phyloP scores from a whole-genome alignment of 1,140 invertebrate genomes.

The Nasonia vitripennis region DNA sequence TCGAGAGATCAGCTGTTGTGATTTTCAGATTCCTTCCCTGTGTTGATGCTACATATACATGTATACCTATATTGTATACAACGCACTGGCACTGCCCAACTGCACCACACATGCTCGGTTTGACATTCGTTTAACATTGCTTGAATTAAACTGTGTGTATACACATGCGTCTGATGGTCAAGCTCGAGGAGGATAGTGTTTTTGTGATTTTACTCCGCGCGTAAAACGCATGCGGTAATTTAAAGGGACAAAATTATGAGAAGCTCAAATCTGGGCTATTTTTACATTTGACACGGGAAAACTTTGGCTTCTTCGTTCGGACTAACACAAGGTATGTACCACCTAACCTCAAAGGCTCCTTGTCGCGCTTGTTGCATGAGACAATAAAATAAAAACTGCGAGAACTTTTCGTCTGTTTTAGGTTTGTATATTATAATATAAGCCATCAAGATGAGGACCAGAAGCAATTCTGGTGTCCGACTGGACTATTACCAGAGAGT shows the following conservation, averaged over 20 bases:
- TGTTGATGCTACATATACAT: too few species aligned
- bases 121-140: slow-evolving; percentile 54
- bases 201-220: background rate
- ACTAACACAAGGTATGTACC: slow-evolving; percentile 18
- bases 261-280: background rate
- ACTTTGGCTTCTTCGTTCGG: background rate
- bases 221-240: background rate
- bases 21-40: too few species aligned
- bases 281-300: slow-evolving; percentile 9
- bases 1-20: background rate
- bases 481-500: slow-evolving; percentile 96
- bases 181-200: background rate
- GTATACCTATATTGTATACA: too few species aligned
- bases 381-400: too few species aligned
- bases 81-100: too few species aligned
- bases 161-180: background rate
- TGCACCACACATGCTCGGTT: background rate
- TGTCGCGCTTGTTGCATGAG: too few species aligned
- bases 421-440: background rate
- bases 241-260: slow-evolving; percentile 1
- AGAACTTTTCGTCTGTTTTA: background rate
- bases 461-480: slow-evolving; percentile 95
- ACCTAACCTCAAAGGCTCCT: slow-evolving; percentile 26
- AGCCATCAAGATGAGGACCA: slow-evolving; percentile 85
- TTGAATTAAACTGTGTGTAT: slow-evolving; percentile 1